phyloP scores from a whole-genome alignment of 2,888 invertebrate genomes.

The Saturnia pavonia region DNA sequence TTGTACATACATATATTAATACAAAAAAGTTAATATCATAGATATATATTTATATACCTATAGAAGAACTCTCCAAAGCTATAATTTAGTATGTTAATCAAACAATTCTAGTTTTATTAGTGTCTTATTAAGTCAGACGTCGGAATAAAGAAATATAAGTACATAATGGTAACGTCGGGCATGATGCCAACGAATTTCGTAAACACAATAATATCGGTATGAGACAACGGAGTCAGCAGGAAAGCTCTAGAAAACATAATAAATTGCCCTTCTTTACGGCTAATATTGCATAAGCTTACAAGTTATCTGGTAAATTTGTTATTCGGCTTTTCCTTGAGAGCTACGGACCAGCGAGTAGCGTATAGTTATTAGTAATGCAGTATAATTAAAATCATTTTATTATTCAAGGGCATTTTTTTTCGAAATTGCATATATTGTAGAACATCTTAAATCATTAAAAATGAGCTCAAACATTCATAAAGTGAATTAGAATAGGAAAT shows the following conservation, averaged over 20 bases:
- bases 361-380: not conserved
- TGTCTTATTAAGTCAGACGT: slow-evolving; percentile 15
- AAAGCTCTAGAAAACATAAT: slow-evolving; percentile 18
- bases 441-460: too few species aligned
- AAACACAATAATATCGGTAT: slow-evolving; percentile 14
- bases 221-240: slow-evolving; percentile 1
- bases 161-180: slow-evolving; percentile 7
- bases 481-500: too few species aligned
- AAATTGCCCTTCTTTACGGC: slow-evolving; percentile 12
- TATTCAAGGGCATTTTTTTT: too few species aligned
- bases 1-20: too few species aligned
- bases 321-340: not conserved
- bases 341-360: not conserved
- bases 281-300: slow-evolving; percentile 9
- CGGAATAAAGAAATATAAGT: slow-evolving; percentile 17
- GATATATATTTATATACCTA: not conserved
- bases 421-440: too few species aligned
- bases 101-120: slow-evolving; percentile 9
- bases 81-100: slow-evolving; percentile 19
- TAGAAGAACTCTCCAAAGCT: not conserved
- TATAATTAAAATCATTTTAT: too few species aligned
- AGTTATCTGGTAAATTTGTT: slow-evolving; percentile 3
- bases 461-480: too few species aligned
- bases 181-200: slow-evolving; percentile 17
- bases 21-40: slow-evolving; percentile 6